Evolutionary conservation across 2,888 invertebrate genomes (phyloP), one percentile per base, ranked within the genome.

Genomic region (Pegoplata infirma): DNA sequence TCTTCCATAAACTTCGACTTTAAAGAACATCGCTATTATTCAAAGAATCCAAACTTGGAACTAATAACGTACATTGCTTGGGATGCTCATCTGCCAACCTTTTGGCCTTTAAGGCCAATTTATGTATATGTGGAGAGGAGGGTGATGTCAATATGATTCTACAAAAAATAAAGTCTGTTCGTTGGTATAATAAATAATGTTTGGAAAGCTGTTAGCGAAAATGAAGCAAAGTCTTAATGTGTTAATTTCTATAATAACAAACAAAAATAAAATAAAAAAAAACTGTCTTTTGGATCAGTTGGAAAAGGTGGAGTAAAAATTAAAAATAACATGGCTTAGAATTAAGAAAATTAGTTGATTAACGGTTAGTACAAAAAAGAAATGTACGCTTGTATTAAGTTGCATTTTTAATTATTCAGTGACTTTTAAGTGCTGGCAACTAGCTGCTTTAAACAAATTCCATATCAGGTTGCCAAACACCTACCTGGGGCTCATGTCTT

Each of bases 141-240:
- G 88, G 86, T 84, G 89, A 89, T 83, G 89, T 89, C 85, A 89
- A 84, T 83, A 86, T 90, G 82, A 89, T 87, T 86, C 89, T 90
- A 88, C 82, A 89, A 89, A 87, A 86, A 90, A 87, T 3, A 10
- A 32, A 0, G 8, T 32, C 12, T 32, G 32, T 85, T 81, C 81
- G 82, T 81, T 83, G 81, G 81, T 85, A 84, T 47, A 73, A 40
- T 40, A 40, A 75, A 56, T 36, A 69, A 59, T 40, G 72, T 69
- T 14, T 14, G 61, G 56, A 58, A 71, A 79, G 74, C 44, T 63
- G 21, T 56, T 36, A 23, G 49, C 44, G 40, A 40, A 66, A 47
- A 46, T 16, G 51, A 66, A 49, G 64, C 69, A 66, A 53, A 36
- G 7, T 10, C 23, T 46, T 59, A 32, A 40, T 10, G n/a, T 10